Conservation (phyloP, 1,140 invertebrate genomes). For the Homarus americanus region DNA sequence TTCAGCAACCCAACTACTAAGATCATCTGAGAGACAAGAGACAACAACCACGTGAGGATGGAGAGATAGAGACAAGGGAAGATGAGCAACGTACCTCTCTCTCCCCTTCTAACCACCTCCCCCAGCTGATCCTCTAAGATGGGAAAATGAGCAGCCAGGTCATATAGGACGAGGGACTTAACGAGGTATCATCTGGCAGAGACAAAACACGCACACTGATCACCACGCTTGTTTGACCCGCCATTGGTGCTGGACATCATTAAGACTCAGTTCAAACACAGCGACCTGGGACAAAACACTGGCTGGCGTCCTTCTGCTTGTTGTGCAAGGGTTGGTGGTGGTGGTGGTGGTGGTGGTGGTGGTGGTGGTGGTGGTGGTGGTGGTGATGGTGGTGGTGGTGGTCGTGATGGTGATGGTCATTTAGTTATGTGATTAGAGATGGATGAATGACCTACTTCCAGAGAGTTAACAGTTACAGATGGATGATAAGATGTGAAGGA, state of each 20-base stretch:
- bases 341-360: background rate
- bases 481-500: too few relatives aligned
- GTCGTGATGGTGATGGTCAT: background rate
- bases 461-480: too few relatives aligned
- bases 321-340: background rate
- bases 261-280: slow-evolving; percentile 32
- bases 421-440: too few relatives aligned
- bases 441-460: too few relatives aligned
- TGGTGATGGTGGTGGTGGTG: background rate
- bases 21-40: too few relatives aligned
- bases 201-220: slow-evolving; percentile 46
- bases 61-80: background rate
- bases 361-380: background rate
- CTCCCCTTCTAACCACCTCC: too few relatives aligned
- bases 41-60: too few relatives aligned
- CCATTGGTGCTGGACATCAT: slow-evolving; percentile 29
- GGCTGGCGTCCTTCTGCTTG: background rate
- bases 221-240: slow-evolving; percentile 16
- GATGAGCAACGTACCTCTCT: background rate
- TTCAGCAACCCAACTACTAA: too few relatives aligned
- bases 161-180: slow-evolving; percentile 42
- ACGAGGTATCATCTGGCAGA: slow-evolving; percentile 26
- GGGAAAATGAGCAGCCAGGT: slow-evolving; percentile 35
- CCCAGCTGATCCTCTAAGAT: slow-evolving; percentile 24
- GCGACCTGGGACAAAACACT: background rate